A percentile compares a stretch with the other conserved stretches of the same genome.
Evolutionary conservation across 2,113 vertebrate genomes (phyloP).

Genomic region (Arenaria interpres): DNA sequence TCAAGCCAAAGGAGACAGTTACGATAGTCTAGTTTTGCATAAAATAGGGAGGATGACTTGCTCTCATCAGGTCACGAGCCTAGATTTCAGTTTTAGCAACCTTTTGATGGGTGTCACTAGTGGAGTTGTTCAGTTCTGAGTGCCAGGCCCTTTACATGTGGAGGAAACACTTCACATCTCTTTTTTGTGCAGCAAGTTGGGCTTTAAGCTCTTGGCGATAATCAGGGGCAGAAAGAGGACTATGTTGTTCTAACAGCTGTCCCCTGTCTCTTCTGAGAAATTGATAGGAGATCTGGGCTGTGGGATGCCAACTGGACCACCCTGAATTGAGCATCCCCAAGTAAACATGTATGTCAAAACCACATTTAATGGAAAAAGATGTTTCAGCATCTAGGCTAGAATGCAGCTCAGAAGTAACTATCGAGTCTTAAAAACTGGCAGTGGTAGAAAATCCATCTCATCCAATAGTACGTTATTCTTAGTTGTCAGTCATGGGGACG

Average conservation of each 20-base stretch:
- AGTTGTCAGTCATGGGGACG: not conserved
- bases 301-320: not conserved
- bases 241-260: not conserved
- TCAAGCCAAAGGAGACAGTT: not conserved
- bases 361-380: not conserved
- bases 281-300: not conserved
- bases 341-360: not conserved
- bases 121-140: not conserved
- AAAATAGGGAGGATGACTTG: not conserved
- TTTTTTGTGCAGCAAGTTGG: not conserved
- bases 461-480: not conserved
- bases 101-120: accelerated
- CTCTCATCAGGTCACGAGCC: not conserved
- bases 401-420: not conserved
- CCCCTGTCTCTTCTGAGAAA: not conserved
- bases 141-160: not conserved
- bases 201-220: not conserved
- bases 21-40: not conserved
- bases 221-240: not conserved
- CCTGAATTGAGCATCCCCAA: not conserved
- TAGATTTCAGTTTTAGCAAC: not conserved
- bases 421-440: not conserved
- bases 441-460: not conserved
- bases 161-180: not conserved
- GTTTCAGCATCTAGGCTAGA: not conserved